These are phyloP conservation scores for Oreortyx pictus DNA, from an alignment of 2,797 vertebrate genomes.

Conservation along the genomic window DNA sequence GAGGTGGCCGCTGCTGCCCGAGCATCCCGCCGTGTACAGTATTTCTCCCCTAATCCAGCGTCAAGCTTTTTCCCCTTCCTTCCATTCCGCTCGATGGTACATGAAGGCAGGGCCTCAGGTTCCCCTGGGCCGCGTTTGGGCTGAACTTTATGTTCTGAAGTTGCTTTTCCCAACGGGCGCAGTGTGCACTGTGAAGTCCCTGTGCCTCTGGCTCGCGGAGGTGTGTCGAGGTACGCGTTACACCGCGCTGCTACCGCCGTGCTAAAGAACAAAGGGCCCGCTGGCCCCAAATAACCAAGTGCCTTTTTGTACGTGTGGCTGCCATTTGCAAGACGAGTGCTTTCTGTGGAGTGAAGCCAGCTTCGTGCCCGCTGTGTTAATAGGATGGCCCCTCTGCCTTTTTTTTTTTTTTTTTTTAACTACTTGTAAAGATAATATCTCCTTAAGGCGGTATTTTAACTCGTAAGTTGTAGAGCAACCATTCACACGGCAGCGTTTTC, in stretches of 20 bases:
- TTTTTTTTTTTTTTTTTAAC: constrained; percentile 27
- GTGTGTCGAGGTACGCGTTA: constrained; percentile 57
- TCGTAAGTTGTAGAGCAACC: constrained; percentile 73
- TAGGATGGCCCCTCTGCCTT: constrained; percentile 63
- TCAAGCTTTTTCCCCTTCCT: not conserved
- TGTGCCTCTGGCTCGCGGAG: constrained; percentile 4
- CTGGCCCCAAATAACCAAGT: constrained; percentile 65
- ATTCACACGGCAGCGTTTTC: constrained; percentile 79
- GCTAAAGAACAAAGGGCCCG: constrained; percentile 48
- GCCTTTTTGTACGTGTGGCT: constrained; percentile 65
- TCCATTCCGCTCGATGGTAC: constrained; percentile 47
- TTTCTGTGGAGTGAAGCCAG: constrained; percentile 54
- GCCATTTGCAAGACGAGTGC: constrained; percentile 39
- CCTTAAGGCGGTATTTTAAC: constrained; percentile 73
- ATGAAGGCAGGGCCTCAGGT: constrained; percentile 71
- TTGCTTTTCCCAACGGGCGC: not conserved
- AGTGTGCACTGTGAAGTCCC: not conserved
- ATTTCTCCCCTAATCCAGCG: constrained; percentile 37
- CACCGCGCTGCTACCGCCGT: constrained; percentile 24
- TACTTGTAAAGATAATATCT: constrained; percentile 73
- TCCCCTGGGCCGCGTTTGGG: not conserved
- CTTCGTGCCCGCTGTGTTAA: constrained; percentile 24
- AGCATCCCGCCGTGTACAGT: constrained; percentile 57
- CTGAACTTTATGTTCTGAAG: constrained; percentile 44
- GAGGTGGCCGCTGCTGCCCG: not conserved